A percentile compares a stretch with the other conserved stretches of the same genome.
phyloP scores from a whole-genome alignment of 2,113 vertebrate species.

The Plectropomus leopardus region DNA sequence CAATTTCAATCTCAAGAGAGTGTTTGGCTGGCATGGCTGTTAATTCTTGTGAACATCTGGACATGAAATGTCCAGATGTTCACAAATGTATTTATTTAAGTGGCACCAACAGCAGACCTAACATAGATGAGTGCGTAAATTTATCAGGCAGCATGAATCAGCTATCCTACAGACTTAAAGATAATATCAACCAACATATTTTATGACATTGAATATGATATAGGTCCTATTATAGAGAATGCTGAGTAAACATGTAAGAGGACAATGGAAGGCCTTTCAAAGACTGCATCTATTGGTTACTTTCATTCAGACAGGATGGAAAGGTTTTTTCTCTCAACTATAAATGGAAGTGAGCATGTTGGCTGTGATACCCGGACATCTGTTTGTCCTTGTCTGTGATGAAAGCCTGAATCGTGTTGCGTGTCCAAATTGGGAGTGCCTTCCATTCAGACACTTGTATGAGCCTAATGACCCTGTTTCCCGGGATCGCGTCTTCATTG shows the following conservation, averaged over 20 bases:
- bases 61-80: no score
- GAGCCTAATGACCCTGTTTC: slow-evolving; percentile 75
- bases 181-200: background rate
- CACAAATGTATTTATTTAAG: slow-evolving; percentile 21
- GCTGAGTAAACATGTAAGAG: slow-evolving; percentile 24
- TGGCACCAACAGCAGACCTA: slow-evolving; percentile 1
- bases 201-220: no score
- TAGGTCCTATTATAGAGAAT: background rate
- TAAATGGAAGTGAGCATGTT: slow-evolving; percentile 74
- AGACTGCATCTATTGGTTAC: slow-evolving; percentile 60
- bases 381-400: slow-evolving; percentile 82
- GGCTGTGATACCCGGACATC: slow-evolving; percentile 81
- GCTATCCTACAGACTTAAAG: background rate
- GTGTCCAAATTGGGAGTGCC: slow-evolving; percentile 74
- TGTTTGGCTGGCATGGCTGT: background rate
- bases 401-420: slow-evolving; percentile 74
- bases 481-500: slow-evolving; percentile 65
- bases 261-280: slow-evolving; percentile 37
- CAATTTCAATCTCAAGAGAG: slow-evolving; percentile 15
- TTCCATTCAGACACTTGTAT: slow-evolving; percentile 77
- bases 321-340: slow-evolving; percentile 47
- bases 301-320: slow-evolving; percentile 61
- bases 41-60: slow-evolving; percentile 8
- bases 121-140: background rate
- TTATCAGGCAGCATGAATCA: background rate